Base-by-base conservation (phyloP, 2,797 vertebrate genomes). In the Cuniculus paca region DNA sequence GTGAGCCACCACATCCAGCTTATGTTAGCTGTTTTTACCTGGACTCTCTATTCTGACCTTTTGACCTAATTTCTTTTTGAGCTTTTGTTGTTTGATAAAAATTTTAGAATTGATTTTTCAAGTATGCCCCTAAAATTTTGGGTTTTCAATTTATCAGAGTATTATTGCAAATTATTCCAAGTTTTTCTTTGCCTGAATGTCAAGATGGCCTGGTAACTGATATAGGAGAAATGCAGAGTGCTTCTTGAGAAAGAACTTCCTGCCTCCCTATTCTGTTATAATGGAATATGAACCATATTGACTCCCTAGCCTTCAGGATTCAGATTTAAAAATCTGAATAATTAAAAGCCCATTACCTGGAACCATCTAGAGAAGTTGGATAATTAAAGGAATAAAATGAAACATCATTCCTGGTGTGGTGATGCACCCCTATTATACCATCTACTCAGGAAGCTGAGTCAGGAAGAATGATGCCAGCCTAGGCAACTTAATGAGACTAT, bases 81-180 rank as follows among this genome's bases (percentile, higher is more conserved):
- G 16, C 8, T 75, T 90, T 86, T 91, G 68, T 72, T 50, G 26
- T 48, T 31, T 80, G 24, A 70, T 31, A 84, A 61, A 80, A 70
- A 60, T 52, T 72, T 87, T 61, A 74, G 65, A 77, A 87, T 77
- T 24, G 60, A 28, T 87, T 86, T 74, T 65, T 92, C n/a, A 86
- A 22, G 11, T 81, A 20, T 70, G 19, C 39, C 36, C 17, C 6
- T 2, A 91, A 95, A 94, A 75, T 72, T 93, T 87, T 90, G 56
- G 36, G 39, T 95, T 95, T 96, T 72, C 96, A 91, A 80, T 88
- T 86, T 91, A 83, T 52, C 17, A 48, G 72, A 63, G 22, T 90
- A 70, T 48, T 91, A 60, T 88, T 83, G 91, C 4, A 93, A 80
- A 89, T 42, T 86, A 88, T 82, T n/a, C 31, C 52, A 90, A 45